Conservation (phyloP, 2,113 vertebrate genomes). For the Paramisgurnus dabryanus region DNA sequence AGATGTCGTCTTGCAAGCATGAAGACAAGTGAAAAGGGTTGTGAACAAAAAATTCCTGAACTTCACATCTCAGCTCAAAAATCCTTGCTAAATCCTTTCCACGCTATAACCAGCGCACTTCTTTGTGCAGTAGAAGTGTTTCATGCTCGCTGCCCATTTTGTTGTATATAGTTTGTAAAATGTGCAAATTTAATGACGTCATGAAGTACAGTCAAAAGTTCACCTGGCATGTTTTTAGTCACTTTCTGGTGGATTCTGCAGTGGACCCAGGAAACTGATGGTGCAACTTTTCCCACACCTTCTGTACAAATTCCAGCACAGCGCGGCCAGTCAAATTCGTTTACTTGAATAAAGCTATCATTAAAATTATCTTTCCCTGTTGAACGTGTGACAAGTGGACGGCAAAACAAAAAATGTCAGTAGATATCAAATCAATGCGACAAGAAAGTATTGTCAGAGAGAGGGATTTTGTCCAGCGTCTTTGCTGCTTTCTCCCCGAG, state of each 20-base stretch:
- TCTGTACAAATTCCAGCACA: conserved; percentile 23
- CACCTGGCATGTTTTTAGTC: not conserved
- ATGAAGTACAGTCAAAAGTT: not conserved
- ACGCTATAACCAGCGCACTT: not conserved
- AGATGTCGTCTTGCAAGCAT: not conserved
- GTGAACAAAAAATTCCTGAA: not conserved
- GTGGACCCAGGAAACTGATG: not conserved
- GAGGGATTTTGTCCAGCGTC: not conserved
- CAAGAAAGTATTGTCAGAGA: not conserved
- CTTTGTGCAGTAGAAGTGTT: not conserved
- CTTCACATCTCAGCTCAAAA: conserved; percentile 3
- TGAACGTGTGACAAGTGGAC: not conserved
- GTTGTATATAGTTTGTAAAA: not conserved
- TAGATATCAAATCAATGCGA: too few relatives aligned
- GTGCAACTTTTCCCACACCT: not conserved
- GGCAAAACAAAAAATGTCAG: not conserved
- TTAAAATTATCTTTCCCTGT: not conserved
- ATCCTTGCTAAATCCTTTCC: not conserved
- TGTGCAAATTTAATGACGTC: not conserved
- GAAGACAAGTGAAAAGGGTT: not conserved
- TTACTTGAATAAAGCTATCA: not conserved
- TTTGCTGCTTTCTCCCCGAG: not conserved
- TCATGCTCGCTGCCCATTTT: not conserved
- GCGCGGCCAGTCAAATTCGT: not conserved
- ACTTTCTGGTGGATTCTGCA: not conserved